phyloP scores from a whole-genome alignment of 35 echinoderm and acorn worm genomes.

The Apostichopus parvimensis region DNA sequence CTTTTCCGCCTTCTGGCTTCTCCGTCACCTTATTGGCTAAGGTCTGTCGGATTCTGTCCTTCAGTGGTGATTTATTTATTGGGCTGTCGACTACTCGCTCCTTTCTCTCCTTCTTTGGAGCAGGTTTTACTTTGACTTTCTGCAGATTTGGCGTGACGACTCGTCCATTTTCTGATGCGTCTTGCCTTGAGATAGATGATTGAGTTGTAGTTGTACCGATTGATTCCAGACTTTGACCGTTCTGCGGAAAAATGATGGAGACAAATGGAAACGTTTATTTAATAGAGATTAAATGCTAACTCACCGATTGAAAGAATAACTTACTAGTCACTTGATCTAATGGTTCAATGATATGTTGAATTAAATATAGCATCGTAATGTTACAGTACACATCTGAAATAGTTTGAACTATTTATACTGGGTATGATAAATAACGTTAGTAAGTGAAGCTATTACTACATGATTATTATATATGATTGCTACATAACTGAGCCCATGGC shows the following conservation, averaged over 20 bases:
- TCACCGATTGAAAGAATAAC: no score
- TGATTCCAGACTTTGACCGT: not conserved
- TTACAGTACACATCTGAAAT: not conserved
- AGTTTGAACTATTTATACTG: no score
- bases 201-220: not conserved
- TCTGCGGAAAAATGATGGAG: not conserved
- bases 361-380: no score
- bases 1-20: not conserved
- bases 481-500: no score
- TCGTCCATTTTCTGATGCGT: not conserved
- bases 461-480: no score
- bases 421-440: no score
- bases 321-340: no score
- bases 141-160: not conserved
- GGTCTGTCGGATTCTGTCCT: not conserved
- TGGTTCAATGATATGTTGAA: no score
- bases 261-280: no score
- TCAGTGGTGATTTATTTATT: not conserved
- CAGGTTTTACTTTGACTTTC: not conserved
- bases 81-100: not conserved
- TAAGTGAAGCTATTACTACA: no score
- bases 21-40: not conserved
- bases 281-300: no score
- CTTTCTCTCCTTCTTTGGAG: not conserved
- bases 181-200: not conserved